Percentiles rank a stretch among this genome's conserved stretches.
Evolutionary conservation across 2,113 vertebrate genomes (phyloP).

Genomic region (Bubo scandiacus): DNA sequence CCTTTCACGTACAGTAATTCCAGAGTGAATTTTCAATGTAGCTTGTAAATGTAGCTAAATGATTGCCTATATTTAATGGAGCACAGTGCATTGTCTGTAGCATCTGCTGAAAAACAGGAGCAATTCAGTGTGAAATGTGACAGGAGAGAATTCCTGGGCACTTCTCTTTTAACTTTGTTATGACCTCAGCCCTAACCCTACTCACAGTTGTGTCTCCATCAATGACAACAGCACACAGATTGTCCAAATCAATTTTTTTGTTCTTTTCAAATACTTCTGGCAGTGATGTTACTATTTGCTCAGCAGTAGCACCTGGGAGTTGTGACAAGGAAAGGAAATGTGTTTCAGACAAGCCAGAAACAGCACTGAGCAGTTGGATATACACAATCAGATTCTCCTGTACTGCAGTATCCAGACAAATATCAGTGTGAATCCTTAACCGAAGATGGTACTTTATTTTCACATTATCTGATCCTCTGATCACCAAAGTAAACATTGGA

Average conservation of each 20-base stretch:
- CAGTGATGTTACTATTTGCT: constrained; percentile 58
- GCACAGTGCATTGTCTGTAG: constrained; percentile 5
- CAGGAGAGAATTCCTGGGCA: constrained; percentile 49
- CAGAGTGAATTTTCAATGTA: not conserved
- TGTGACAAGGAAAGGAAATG: constrained; percentile 59
- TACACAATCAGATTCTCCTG: not conserved
- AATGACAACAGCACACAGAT: constrained; percentile 36
- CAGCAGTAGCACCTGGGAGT: constrained; percentile 62
- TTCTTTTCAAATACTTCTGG: constrained; percentile 64
- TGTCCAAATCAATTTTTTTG: constrained; percentile 58
- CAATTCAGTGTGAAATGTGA: constrained; percentile 42
- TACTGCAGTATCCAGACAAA: constrained; percentile 5
- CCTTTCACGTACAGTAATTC: not conserved
- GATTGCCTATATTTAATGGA: constrained; percentile 13
- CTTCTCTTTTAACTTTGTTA: constrained; percentile 63
- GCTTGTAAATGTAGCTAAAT: constrained; percentile 49
- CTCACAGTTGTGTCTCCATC: constrained; percentile 42
- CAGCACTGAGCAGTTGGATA: constrained; percentile 17
- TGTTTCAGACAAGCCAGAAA: constrained; percentile 32
- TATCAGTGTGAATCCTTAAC: constrained; percentile 5
- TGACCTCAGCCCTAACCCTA: constrained; percentile 24
- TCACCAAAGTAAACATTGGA: not conserved
- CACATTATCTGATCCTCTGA: not conserved
- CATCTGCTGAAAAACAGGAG: constrained; percentile 23
- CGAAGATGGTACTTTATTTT: not conserved